These are phyloP conservation scores for Novumbra hubbsi DNA, from an alignment of 2,797 vertebrate species.

Conservation along the genomic window DNA sequence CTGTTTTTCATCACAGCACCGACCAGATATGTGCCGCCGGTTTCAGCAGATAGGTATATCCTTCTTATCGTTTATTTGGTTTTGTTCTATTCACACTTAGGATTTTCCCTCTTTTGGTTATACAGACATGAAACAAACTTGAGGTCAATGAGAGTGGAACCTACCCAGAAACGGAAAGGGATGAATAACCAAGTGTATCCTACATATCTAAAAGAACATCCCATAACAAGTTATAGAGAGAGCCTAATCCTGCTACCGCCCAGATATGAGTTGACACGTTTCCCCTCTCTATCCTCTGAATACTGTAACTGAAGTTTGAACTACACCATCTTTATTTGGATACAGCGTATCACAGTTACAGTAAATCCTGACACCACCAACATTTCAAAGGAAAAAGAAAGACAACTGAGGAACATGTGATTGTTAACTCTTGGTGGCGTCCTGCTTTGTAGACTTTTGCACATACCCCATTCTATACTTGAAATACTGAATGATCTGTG, in stretches of 20 bases:
- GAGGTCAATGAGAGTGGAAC: slow-evolving; percentile 56
- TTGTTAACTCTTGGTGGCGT: neutral
- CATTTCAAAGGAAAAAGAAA: neutral
- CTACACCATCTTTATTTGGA: neutral
- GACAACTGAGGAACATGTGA: neutral
- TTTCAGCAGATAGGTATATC: slow-evolving; percentile 75
- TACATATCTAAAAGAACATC: slow-evolving; percentile 22
- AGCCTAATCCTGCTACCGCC: slow-evolving; percentile 11
- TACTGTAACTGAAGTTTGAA: slow-evolving; percentile 2
- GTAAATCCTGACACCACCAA: neutral
- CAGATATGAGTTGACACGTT: neutral
- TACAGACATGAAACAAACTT: slow-evolving; percentile 56
- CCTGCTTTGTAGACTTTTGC: slow-evolving; percentile 5
- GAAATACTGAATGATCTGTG: neutral
- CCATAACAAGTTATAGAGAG: slow-evolving; percentile 23
- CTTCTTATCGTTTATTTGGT: slow-evolving; percentile 56
- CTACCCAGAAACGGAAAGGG: slow-evolving; percentile 49
- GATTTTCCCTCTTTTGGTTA: slow-evolving; percentile 56
- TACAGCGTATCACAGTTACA: neutral
- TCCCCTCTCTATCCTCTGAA: neutral
- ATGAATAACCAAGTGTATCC: slow-evolving; percentile 37
- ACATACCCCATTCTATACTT: neutral
- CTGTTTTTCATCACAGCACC: slow-evolving; percentile 59
- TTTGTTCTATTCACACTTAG: slow-evolving; percentile 72
- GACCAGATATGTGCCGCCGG: slow-evolving; percentile 60